A percentile compares a stretch with the other conserved stretches of the same genome.
Evolutionary conservation across 2,797 vertebrate species (phyloP).

Genomic region (Astyanax mexicanus): DNA sequence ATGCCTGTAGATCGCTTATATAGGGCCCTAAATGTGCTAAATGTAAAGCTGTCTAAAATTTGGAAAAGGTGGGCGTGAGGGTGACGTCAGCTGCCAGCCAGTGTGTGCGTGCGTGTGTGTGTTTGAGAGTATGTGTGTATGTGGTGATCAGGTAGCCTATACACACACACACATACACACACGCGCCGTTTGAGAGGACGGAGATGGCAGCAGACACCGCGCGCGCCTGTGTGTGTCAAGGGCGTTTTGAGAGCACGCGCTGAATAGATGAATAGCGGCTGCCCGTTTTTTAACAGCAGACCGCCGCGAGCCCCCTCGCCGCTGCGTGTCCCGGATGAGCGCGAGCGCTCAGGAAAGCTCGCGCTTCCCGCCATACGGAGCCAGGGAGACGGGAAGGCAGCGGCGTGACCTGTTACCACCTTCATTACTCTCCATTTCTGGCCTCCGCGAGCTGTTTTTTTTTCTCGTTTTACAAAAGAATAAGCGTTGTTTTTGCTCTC

Average conservation of each 20-base stretch:
- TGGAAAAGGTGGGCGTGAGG: slow-evolving; percentile 38
- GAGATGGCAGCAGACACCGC: neutral
- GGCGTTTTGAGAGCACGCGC: neutral
- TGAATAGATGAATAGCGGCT: too few relatives aligned
- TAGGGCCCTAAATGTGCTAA: too few relatives aligned
- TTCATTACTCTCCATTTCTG: slow-evolving; percentile 13
- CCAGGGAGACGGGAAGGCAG: neutral
- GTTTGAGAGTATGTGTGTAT: neutral
- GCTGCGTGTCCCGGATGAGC: slow-evolving; percentile 14
- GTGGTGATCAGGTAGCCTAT: slow-evolving; percentile 52
- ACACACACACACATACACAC: too few relatives aligned
- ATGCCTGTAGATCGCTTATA: too few relatives aligned
- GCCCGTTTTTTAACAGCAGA: neutral
- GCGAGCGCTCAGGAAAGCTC: neutral
- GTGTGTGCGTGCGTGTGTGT: slow-evolving; percentile 3
- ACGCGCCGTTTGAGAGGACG: slow-evolving; percentile 15
- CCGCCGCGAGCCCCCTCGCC: neutral
- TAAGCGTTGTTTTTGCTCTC: neutral
- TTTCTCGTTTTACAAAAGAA: neutral
- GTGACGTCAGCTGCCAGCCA: slow-evolving; percentile 53
- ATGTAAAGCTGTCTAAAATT: too few relatives aligned
- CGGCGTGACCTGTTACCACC: slow-evolving; percentile 40
- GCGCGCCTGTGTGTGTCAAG: too few relatives aligned
- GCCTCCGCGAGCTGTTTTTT: neutral
- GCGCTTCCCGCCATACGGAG: slow-evolving; percentile 9